phyloP scores from a whole-genome alignment of 2,113 vertebrate genomes.

The Bubo blakistoni region DNA sequence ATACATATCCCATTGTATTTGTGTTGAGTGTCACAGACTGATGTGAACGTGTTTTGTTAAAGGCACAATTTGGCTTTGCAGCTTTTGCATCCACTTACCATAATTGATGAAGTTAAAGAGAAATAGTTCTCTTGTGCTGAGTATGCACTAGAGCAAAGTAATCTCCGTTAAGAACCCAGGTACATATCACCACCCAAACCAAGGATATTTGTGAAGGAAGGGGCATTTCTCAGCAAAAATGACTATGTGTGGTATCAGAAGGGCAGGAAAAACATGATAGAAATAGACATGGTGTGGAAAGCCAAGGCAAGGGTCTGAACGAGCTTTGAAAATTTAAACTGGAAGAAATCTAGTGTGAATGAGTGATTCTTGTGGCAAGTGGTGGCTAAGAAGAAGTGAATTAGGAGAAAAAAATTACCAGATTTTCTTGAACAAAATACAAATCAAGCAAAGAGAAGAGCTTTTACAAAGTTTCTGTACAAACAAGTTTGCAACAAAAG shows the following conservation, averaged over 20 bases:
- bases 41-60: not conserved
- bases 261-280: not conserved
- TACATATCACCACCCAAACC: not conserved
- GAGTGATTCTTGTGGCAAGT: not conserved
- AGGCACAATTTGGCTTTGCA: not conserved
- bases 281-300: not conserved
- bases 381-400: not conserved
- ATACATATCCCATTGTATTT: not conserved
- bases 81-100: not conserved
- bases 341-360: not conserved
- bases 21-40: not conserved
- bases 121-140: not conserved
- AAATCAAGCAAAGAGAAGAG: not conserved
- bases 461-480: not conserved
- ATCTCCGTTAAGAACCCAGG: not conserved
- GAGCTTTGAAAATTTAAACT: not conserved
- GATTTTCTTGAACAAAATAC: not conserved
- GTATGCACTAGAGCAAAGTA: not conserved
- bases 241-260: accelerated
- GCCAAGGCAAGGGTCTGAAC: not conserved
- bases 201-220: not conserved
- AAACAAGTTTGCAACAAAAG: not conserved
- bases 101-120: not conserved
- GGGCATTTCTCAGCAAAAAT: not conserved
- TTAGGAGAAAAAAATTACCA: not conserved